Conservation (phyloP, 2,888 invertebrate species). For the Onthophagus sagittarius region DNA sequence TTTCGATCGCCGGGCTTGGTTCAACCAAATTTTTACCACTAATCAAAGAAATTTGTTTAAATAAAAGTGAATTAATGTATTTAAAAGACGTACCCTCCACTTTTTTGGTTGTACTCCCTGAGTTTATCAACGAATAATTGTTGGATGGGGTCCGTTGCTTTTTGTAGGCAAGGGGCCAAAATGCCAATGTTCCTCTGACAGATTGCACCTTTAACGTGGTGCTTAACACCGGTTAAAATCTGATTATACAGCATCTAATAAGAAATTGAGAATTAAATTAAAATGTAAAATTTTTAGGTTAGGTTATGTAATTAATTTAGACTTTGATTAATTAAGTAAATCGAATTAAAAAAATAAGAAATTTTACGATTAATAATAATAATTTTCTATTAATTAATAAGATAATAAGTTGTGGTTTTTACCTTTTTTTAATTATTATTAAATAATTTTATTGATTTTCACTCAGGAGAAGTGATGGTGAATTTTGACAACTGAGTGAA, state of each 20-base stretch:
- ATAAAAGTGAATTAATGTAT: slow-evolving; percentile 55
- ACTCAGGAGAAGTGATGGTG: neutral
- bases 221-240: slow-evolving; percentile 39
- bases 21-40: slow-evolving; percentile 85
- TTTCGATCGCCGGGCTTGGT: slow-evolving; percentile 70
- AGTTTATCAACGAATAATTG: slow-evolving; percentile 91
- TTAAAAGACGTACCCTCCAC: slow-evolving; percentile 63
- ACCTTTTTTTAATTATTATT: neutral
- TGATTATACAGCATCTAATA: slow-evolving; percentile 46
- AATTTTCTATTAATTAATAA: neutral
- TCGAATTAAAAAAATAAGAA: neutral
- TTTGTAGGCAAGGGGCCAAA: slow-evolving; percentile 62
- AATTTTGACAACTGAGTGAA: neutral
- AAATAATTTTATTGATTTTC: neutral
- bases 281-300: slow-evolving; percentile 24
- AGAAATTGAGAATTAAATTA: neutral
- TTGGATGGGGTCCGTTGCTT: slow-evolving; percentile 85
- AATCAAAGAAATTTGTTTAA: neutral
- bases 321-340: neutral
- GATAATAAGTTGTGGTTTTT: neutral
- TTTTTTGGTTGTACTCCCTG: slow-evolving; percentile 82
- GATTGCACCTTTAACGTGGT: slow-evolving; percentile 42
- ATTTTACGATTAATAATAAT: neutral
- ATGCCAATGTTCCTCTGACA: slow-evolving; percentile 70
- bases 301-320: slow-evolving; percentile 25